Evolutionary conservation across 1,140 invertebrate genomes (phyloP).

Genomic region (Carcinoscorpius rotundicauda): DNA sequence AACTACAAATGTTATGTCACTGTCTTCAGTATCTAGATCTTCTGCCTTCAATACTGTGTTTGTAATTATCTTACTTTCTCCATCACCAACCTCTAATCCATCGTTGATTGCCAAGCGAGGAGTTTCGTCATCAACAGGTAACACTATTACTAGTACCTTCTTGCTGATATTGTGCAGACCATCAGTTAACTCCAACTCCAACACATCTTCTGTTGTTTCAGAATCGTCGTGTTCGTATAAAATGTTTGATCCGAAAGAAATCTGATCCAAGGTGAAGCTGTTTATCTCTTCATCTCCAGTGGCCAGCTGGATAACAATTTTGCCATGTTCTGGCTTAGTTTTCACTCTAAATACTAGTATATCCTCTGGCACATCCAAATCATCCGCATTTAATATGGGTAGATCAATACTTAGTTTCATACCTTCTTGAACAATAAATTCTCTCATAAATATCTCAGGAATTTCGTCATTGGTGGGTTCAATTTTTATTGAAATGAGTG

Average conservation of each 20-base stretch:
- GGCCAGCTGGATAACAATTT: slow-evolving; percentile 27
- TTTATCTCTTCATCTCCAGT: slow-evolving; percentile 27
- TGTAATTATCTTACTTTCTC: slow-evolving; percentile 30
- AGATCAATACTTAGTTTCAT: slow-evolving; percentile 33
- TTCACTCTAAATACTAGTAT: slow-evolving; percentile 30
- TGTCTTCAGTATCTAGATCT: slow-evolving; percentile 34
- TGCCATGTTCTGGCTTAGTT: slow-evolving; percentile 31
- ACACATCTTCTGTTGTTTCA: slow-evolving; percentile 32
- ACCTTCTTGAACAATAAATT: slow-evolving; percentile 36
- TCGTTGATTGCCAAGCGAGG: slow-evolving; percentile 34
- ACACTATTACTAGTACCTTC: slow-evolving; percentile 30
- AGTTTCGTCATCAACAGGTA: slow-evolving; percentile 37
- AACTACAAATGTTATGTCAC: slow-evolving; percentile 31
- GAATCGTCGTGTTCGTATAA: slow-evolving; percentile 36
- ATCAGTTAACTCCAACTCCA: slow-evolving; percentile 33
- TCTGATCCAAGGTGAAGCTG: slow-evolving; percentile 32
- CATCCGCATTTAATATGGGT: slow-evolving; percentile 33
- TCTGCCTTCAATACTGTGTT: slow-evolving; percentile 32
- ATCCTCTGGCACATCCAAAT: slow-evolving; percentile 34
- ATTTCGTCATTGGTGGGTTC: slow-evolving; percentile 35
- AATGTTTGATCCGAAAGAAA: slow-evolving; percentile 30
- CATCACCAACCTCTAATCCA: slow-evolving; percentile 32
- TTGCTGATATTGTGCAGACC: slow-evolving; percentile 31
- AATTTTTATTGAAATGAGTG: slow-evolving; percentile 29
- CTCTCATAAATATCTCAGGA: slow-evolving; percentile 32